Conservation (phyloP, 2,888 invertebrate species). For the Cerastoderma edule region DNA sequence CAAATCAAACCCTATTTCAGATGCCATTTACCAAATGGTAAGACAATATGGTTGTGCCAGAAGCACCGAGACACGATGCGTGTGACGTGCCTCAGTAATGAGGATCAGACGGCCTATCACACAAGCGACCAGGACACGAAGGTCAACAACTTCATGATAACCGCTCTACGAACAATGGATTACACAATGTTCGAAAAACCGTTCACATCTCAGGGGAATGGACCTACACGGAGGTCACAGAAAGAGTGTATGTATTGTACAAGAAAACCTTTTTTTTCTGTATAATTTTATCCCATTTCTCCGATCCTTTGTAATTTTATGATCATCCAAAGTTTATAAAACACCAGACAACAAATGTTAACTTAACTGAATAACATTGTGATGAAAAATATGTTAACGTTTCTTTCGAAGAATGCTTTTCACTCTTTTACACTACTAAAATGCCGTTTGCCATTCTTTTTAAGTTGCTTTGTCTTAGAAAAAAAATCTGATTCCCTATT, state of each 20-base stretch:
- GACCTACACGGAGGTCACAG: not conserved
- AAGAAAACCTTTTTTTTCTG: too few species aligned
- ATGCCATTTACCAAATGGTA: slow-evolving; percentile 77
- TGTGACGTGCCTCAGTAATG: slow-evolving; percentile 72
- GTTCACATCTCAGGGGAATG: slow-evolving; percentile 46
- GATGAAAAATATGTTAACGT: too few species aligned
- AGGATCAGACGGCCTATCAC: slow-evolving; percentile 50
- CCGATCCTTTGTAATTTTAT: too few species aligned
- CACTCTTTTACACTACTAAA: too few species aligned
- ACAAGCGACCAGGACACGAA: slow-evolving; percentile 52
- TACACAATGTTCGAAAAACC: slow-evolving; percentile 27
- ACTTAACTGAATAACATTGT: too few species aligned
- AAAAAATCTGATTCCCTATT: too few species aligned
- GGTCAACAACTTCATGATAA: slow-evolving; percentile 65
- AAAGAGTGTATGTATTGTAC: not conserved
- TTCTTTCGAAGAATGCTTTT: too few species aligned
- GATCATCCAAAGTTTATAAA: too few species aligned
- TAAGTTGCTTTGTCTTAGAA: too few species aligned
- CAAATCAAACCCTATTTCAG: slow-evolving; percentile 48
- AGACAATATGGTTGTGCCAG: slow-evolving; percentile 78
- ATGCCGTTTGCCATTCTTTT: too few species aligned
- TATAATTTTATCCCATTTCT: too few species aligned
- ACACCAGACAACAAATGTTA: too few species aligned
- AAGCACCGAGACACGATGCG: slow-evolving; percentile 71
- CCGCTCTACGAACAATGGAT: slow-evolving; percentile 65